Base-by-base conservation (phyloP, 2,888 invertebrate species). In the Eucera pruinosa region DNA sequence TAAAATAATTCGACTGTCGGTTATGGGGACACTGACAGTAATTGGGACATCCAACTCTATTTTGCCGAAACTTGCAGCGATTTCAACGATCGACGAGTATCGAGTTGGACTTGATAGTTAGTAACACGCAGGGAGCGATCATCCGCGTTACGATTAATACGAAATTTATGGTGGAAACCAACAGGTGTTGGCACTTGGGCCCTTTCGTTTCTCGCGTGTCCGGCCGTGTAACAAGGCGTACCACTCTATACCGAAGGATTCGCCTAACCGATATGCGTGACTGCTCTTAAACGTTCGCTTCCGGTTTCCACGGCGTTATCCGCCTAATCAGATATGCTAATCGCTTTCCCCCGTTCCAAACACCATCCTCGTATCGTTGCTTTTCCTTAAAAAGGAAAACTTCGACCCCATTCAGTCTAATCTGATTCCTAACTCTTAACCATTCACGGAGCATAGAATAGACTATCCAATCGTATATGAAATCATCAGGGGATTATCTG, bases 131-230 rank as follows among this genome's bases (percentile, higher is more conserved):
- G 69, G 45, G 13, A 13, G 47, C 47, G 52, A 50, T 27, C 36
- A 66, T 69, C 48, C 71, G 58, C 69, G 55, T 76, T 80, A 77
- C 84, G 81, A 85, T 85, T 85, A 85, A 86, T 88, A 77, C 80
- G 85, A 86, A 88, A 89, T 89, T 90, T 88, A 90, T 88, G 87
- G 87, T 90, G 90, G 88, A 90, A 90, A 90, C 86, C 87, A 87
- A 87, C 87, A 87, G 86, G 87, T 87, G 87, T 79, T 78, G 80
- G 75, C 58, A 76, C 80, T 84, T 81, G 80, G 83, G 82, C 87
- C 86, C 84, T 86, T 83, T 83, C 73, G 73, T 75, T 86, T 84
- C 82, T 78, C 84, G 70, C 73, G 75, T 78, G 76, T 76, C 70
- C 65, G 68, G 65, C 69, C 68, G 82, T 86, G 90, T 90, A 90